Evolutionary conservation across 2,113 vertebrate genomes (phyloP).

Genomic region (Neodontobutis hainanensis): DNA sequence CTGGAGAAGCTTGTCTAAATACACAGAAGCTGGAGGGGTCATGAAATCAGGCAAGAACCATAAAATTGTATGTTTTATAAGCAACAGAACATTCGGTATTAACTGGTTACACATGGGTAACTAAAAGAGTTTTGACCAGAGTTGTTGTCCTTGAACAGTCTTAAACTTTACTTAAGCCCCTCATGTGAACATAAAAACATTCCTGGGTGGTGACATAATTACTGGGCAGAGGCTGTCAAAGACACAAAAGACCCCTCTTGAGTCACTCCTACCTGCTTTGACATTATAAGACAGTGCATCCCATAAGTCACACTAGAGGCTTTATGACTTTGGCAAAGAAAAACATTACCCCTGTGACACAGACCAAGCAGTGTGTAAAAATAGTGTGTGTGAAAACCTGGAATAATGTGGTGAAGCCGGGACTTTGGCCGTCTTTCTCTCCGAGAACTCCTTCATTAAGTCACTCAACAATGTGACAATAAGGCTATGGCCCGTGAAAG

Average conservation of each 20-base stretch:
- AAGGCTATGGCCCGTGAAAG: too few relatives aligned
- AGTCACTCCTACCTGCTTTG: not conserved
- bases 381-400: slow-evolving; percentile 28
- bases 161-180: slow-evolving; percentile 1
- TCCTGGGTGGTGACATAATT: slow-evolving; percentile 24
- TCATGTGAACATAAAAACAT: slow-evolving; percentile 8
- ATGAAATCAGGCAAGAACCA: too few relatives aligned
- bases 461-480: too few relatives aligned
- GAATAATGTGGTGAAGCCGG: too few relatives aligned
- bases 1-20: too few relatives aligned
- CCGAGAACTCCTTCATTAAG: too few relatives aligned
- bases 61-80: too few relatives aligned
- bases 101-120: too few relatives aligned
- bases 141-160: not conserved
- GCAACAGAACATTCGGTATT: too few relatives aligned
- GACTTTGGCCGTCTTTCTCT: too few relatives aligned
- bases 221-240: slow-evolving; percentile 12
- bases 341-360: not conserved
- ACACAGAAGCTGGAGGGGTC: too few relatives aligned
- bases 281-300: slow-evolving; percentile 3
- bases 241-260: not conserved
- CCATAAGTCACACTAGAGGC: not conserved
- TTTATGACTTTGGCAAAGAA: not conserved
- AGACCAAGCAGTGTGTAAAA: slow-evolving; percentile 21
- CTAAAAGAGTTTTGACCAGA: too few relatives aligned